phyloP scores from a whole-genome alignment of 2,113 vertebrate genomes.

The Manacus vitellinus region DNA sequence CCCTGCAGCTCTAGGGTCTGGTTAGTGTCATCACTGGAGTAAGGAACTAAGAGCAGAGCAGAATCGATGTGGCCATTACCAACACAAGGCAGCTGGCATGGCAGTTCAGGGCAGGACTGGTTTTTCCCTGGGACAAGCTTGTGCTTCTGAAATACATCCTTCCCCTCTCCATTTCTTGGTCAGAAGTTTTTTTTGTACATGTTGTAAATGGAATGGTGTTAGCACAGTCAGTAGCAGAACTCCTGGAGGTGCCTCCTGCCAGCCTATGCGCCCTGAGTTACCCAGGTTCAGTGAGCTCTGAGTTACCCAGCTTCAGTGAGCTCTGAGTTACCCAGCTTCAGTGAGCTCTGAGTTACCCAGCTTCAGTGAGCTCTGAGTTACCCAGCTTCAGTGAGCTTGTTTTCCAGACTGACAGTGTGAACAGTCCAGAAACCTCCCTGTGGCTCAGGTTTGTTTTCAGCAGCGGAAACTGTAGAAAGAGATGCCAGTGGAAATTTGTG shows the following conservation, averaged over 20 bases:
- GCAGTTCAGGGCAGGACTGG: neutral
- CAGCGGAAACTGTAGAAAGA: neutral
- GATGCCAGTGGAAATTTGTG: neutral
- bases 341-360: no score
- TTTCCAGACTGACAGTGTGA: neutral
- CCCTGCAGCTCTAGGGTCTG: neutral
- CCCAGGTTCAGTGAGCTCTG: neutral
- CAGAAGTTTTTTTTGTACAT: neutral
- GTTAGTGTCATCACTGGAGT: neutral
- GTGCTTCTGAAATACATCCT: neutral
- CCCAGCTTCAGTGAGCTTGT: neutral
- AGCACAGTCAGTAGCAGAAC: neutral
- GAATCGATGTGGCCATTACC: neutral
- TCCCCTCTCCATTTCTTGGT: neutral
- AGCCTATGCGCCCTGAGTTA: neutral
- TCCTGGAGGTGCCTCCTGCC: neutral
- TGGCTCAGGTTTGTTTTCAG: neutral
- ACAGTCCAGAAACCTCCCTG: neutral
- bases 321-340: no score
- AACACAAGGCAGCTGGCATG: fast-evolving
- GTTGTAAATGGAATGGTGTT: neutral
- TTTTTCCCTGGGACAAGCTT: neutral
- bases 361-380: neutral
- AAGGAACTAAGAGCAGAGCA: neutral
- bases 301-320: no score